A percentile compares a stretch with the other conserved stretches of the same genome.
These are phyloP conservation scores for Poecile atricapillus DNA, from an alignment of 2,113 vertebrate species.

Conservation along the genomic window DNA sequence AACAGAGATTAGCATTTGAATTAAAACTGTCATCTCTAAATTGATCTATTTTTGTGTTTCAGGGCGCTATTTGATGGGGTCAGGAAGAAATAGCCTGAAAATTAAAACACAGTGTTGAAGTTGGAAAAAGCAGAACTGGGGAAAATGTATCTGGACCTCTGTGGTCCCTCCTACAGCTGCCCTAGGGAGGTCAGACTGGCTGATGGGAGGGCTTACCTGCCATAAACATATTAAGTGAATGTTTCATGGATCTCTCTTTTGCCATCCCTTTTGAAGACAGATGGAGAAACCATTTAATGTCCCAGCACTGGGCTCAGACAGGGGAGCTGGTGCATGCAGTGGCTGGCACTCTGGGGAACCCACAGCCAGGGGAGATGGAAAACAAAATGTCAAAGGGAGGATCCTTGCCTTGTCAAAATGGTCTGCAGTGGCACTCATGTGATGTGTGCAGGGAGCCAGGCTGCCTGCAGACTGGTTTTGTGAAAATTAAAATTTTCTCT, in stretches of 20 bases:
- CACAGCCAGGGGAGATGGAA: background rate
- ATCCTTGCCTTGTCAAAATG: background rate
- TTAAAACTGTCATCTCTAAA: constrained; percentile 8
- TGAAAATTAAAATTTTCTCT: background rate
- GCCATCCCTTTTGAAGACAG: background rate
- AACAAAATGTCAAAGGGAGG: background rate
- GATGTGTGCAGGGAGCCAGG: background rate
- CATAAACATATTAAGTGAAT: background rate
- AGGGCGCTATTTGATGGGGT: background rate
- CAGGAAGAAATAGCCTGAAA: background rate
- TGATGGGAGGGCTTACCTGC: background rate
- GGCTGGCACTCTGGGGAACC: background rate
- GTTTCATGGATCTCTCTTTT: background rate
- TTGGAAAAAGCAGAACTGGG: background rate
- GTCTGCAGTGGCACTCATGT: rapidly evolving
- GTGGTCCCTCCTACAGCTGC: background rate
- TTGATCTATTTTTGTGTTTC: background rate
- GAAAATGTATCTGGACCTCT: background rate
- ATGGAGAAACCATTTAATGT: background rate
- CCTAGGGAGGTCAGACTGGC: background rate
- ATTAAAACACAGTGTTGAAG: background rate
- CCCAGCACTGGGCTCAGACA: background rate
- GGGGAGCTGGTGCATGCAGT: background rate
- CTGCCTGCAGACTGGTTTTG: background rate
- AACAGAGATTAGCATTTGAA: constrained; percentile 39